These are phyloP conservation scores for Anagrus nilaparvatae DNA, from an alignment of 1,140 invertebrate genomes.

Conservation along the genomic window DNA sequence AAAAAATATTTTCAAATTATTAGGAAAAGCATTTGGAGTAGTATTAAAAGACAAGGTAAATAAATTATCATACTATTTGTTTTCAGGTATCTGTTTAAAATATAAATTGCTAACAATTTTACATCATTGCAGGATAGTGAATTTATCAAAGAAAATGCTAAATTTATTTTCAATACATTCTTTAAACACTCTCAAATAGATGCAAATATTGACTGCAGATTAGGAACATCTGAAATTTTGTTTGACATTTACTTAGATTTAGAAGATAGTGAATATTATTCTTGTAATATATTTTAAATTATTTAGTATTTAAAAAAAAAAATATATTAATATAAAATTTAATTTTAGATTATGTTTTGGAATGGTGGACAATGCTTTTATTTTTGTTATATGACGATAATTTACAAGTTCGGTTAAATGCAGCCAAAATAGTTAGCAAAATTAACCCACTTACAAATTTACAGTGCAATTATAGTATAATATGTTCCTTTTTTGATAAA, in stretches of 20 bases:
- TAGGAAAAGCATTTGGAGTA: slow-evolving; percentile 25
- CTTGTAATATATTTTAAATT: not conserved
- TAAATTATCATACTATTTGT: too few relatives aligned
- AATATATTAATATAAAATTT: not conserved
- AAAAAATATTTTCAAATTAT: slow-evolving; percentile 24
- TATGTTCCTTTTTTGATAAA: slow-evolving; percentile 23
- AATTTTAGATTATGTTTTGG: slow-evolving; percentile 16
- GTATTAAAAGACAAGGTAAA: slow-evolving; percentile 15
- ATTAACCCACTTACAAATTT: slow-evolving; percentile 14
- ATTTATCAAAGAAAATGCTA: slow-evolving; percentile 6
- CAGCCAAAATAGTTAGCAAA: slow-evolving; percentile 16
- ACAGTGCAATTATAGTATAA: slow-evolving; percentile 15
- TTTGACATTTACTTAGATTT: slow-evolving; percentile 18
- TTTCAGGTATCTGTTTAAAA: slow-evolving; percentile 8
- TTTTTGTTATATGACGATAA: slow-evolving; percentile 31
- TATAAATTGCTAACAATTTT: not conserved
- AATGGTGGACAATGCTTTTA: slow-evolving; percentile 34
- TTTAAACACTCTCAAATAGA: slow-evolving; percentile 25
- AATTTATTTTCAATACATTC: slow-evolving; percentile 22
- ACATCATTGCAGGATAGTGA: slow-evolving; percentile 15
- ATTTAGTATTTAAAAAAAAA: not conserved
- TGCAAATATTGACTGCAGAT: slow-evolving; percentile 20
- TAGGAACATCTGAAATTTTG: slow-evolving; percentile 23
- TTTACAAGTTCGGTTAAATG: slow-evolving; percentile 20
- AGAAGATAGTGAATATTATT: not conserved